Percentiles rank a stretch among this genome's conserved stretches.
Evolutionary conservation across 1,140 invertebrate genomes (phyloP).

Genomic region (Palaemon carinicauda): DNA sequence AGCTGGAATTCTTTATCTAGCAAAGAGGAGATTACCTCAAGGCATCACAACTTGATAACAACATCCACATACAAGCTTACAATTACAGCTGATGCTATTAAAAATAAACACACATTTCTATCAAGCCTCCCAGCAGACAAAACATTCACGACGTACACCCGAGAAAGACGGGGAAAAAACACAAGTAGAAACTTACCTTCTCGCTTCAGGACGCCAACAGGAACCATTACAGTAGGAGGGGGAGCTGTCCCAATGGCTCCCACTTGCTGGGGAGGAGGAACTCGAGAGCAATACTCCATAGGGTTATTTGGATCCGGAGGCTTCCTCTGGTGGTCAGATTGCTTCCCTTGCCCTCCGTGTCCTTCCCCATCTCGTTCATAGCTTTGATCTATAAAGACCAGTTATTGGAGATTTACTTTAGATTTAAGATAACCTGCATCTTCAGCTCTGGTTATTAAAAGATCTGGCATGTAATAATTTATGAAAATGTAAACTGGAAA

Average conservation of each 20-base stretch:
- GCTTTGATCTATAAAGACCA: neutral
- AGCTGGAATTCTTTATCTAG: no score
- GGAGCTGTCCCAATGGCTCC: slow-evolving; percentile 68
- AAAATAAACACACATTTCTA: no score
- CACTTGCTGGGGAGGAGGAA: slow-evolving; percentile 82
- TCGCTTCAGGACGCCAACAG: slow-evolving; percentile 81
- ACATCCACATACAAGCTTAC: no score
- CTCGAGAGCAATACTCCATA: slow-evolving; percentile 87
- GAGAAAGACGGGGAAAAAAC: neutral
- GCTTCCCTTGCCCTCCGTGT: neutral
- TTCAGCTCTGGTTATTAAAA: no score
- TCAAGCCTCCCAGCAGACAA: no score
- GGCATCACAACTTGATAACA: no score
- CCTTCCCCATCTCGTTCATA: slow-evolving; percentile 17
- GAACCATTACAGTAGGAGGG: slow-evolving; percentile 81
- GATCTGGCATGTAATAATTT: no score
- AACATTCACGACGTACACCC: no score
- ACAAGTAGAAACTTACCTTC: slow-evolving; percentile 52
- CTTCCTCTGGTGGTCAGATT: slow-evolving; percentile 17
- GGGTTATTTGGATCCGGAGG: slow-evolving; percentile 87
- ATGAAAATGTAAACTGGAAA: no score
- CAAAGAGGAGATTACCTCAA: no score
- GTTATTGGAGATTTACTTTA: no score
- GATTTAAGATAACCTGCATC: neutral
- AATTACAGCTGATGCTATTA: no score